Evolutionary conservation across 2,113 vertebrate species (phyloP), one percentile per base, ranked within the genome.

Genomic region (Lota lota): DNA sequence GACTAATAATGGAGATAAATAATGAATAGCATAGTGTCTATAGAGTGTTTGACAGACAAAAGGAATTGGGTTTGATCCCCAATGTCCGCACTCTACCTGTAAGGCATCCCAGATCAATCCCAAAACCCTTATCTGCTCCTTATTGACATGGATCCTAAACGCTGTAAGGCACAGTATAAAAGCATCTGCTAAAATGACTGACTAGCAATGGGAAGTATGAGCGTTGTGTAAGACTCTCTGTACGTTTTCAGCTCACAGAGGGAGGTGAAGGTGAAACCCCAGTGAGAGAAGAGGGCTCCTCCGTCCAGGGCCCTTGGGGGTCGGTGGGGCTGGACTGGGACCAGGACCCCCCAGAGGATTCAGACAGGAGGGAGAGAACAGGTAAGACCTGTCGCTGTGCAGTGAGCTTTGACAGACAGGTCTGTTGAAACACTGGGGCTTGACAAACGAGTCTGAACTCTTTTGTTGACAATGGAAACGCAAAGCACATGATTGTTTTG

Each of bases 181-280:
- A 33, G 2, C 7, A 6, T 4, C 28, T 5, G 28, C 4, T 5
- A 33, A 33, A 33, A 5, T 6, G 4, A 4, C 28, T 5, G 7
- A 33, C 4, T 33, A 6, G 4, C 7, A 33, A 33, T 33, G 2
- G 4, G 7, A 33, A 33, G 7, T 5, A 33, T 6, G 2, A 33
- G 4, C 28, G 4, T 33, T 33, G 28, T 6, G 4, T 33, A 33
- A 84, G 86, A 80, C 71, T 21, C 54, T 73, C 70, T 89, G 40
- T 85, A 73, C 88, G 82, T 87, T 72, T 83, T 66, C 68, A 91
- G 91, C 72, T 82, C 66, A 77, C 84, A 18, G 89, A 91, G 56
- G 79, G 79, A 58, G 77, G 68, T 22, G 85, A 90, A 65, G 57
- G n/a, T 5, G 85, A 88, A 79, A 87, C 87, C 75, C 80, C 74